phyloP scores from a whole-genome alignment of 2,797 vertebrate genomes.

The Crypturellus tataupa region DNA sequence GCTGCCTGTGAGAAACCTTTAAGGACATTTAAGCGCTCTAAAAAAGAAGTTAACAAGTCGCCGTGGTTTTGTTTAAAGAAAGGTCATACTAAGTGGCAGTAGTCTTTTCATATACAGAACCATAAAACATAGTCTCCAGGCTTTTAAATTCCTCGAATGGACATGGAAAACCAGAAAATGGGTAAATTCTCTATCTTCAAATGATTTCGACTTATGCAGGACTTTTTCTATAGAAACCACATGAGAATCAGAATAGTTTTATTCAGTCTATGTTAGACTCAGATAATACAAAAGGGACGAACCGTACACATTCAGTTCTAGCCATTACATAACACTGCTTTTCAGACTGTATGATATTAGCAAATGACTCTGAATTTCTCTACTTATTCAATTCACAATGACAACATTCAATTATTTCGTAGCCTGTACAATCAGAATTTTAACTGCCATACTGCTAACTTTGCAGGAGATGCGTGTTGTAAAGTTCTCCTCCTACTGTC shows the following conservation, averaged over 20 bases:
- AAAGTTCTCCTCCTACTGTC: not conserved
- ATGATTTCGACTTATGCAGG: not conserved
- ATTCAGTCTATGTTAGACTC: not conserved
- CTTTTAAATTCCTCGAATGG: not conserved
- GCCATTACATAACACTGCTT: rapidly evolving
- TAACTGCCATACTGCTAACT: not conserved
- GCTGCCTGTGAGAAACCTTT: not conserved
- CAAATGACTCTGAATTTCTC: not conserved
- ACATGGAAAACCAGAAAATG: not conserved
- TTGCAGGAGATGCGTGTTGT: not conserved
- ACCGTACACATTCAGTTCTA: rapidly evolving
- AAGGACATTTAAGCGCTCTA: not conserved
- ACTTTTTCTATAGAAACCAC: not conserved
- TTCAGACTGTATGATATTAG: not conserved
- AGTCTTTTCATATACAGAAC: not conserved
- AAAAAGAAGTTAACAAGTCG: not conserved
- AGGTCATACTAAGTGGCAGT: not conserved
- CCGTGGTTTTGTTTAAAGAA: not conserved
- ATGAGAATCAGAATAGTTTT: not conserved
- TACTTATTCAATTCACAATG: not conserved
- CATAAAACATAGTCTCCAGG: not conserved
- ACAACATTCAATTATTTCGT: not conserved
- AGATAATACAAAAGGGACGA: not conserved
- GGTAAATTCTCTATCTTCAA: not conserved
- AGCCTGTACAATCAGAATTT: not conserved